Base-by-base conservation (phyloP, 1,140 invertebrate species). In the Drosophila bocqueti region DNA sequence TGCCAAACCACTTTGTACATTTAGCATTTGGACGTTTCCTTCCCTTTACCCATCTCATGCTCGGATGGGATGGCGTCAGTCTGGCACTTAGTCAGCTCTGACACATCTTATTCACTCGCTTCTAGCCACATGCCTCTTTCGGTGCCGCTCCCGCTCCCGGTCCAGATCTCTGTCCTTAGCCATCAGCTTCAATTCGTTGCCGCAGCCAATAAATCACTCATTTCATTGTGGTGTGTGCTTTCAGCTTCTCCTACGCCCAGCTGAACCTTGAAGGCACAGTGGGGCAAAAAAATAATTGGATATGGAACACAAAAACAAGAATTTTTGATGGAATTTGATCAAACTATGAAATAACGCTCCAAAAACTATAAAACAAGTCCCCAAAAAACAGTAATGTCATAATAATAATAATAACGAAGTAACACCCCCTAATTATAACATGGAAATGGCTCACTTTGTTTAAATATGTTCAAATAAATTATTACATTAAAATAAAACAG, bases 151-250 rank as follows among this genome's bases (percentile, higher is more conserved):
- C 31, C 3, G 46, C 50, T 62, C 31, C 26, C 7, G 46, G 43
- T 55, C 26, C 47, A 16, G 18, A 42, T 36, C 42, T 31, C 34
- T 72, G 86, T 82, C 69, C 58, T 50, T 63, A 50, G 73, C 78
- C 89, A 91, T 91, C 81, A 91, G 83, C 75, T 86, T 83, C 77
- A 76, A 91, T 87, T 76, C 79, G 67, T 73, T 83, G 61, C 69
- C 46, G 71, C 83, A 79, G 31, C 54, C 80, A 76, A 91, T 91
- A 91, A 91, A 91, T 91, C 87, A 86, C 83, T 86, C 81, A 91
- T 76, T 74, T 86, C 71, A 78, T 74, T 71, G 83, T 74, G 66
- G 47, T 36, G 59, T 46, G 21, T 68, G 67, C 64, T 76, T 73
- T 62, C 60, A 62, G 52, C 52, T 29, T 61, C 78, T 85, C 74